Base-by-base conservation (phyloP, 2,113 vertebrate genomes). In the Pandion haliaetus region DNA sequence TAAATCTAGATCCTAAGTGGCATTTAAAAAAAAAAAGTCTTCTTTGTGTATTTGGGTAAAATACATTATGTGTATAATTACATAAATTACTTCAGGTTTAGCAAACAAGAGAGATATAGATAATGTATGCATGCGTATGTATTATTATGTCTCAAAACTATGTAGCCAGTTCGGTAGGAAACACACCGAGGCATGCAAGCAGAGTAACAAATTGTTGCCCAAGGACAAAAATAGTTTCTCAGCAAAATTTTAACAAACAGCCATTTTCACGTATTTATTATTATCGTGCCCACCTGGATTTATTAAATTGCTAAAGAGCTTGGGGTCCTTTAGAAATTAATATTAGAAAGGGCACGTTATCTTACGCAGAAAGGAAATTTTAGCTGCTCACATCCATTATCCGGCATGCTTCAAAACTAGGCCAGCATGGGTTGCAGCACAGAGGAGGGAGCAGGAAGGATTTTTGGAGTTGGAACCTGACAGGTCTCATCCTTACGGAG, bases 1-100 rank as follows among this genome's bases (percentile, higher is more conserved):
- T 98, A 97, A 98, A 98, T 96, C 97, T 97, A 92, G 98, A 97
- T 97, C 93, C 94, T 98, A 98, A 98, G 98, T 98, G 97, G 97
- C 96, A 97, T 98, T 97, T 76, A 58, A 73, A 73, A 97, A 96
- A 96, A 94, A 97, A 96, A 96, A 93, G 85, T 70, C 86, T 97
- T 97, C 98, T 98, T 98, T 98, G 97, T 98, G 97, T 98, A 97
- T 98, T 97, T 97, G 96, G 96, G 97, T 98, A 98, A 98, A 98
- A 98, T 98, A 97, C 95, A 93, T 97, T 97, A 97, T 98, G 95
- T 95, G 88, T 97, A 90, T 98, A 98, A 98, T 98, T 98, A 98
- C 95, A 85, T 88, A 97, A 97, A 98, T 97, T 93, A 82, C 87
- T 83, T 84, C 17, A 82, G 95, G 96, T 97, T 98, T 97, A 95